Conservation (phyloP, 2,888 invertebrate genomes). For the Epicampocera succincta region DNA sequence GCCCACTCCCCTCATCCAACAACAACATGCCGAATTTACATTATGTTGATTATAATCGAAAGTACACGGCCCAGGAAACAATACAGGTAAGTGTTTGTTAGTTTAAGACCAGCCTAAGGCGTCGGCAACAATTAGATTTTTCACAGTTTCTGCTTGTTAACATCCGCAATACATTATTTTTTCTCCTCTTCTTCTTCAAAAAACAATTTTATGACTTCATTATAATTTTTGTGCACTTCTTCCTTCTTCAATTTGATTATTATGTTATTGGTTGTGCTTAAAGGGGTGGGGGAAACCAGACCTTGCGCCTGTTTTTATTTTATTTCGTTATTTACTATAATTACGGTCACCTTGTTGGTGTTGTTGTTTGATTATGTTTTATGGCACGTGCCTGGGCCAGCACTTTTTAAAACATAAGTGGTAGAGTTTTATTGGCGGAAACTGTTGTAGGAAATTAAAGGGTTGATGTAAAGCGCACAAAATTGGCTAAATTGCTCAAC, state of each 20-base stretch:
- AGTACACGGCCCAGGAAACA: slow-evolving; percentile 82
- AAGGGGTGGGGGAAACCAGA: no score
- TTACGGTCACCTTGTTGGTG: slow-evolving; percentile 32
- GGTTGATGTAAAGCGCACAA: slow-evolving; percentile 18
- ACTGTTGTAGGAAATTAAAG: slow-evolving; percentile 41
- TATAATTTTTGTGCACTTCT: no score
- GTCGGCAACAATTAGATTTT: slow-evolving; percentile 10
- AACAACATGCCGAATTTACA: slow-evolving; percentile 79
- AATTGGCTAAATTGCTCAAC: neutral
- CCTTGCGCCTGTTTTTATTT: no score
- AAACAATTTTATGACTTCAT: no score
- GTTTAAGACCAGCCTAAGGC: neutral
- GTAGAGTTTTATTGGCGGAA: slow-evolving; percentile 53
- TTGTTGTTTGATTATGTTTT: slow-evolving; percentile 32
- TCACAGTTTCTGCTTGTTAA: slow-evolving; percentile 34
- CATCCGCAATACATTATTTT: slow-evolving; percentile 4
- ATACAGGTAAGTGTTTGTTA: slow-evolving; percentile 80
- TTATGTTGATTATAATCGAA: slow-evolving; percentile 81
- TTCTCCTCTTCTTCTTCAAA: neutral
- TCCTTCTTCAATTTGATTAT: neutral
- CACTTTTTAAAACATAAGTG: slow-evolving; percentile 44
- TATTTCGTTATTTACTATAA: neutral
- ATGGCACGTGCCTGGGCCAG: slow-evolving; percentile 51
- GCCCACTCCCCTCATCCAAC: neutral
- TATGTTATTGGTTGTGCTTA: neutral